Evolutionary conservation across 2,797 vertebrate genomes (phyloP).

Genomic region (Rhodeus uyekii): DNA sequence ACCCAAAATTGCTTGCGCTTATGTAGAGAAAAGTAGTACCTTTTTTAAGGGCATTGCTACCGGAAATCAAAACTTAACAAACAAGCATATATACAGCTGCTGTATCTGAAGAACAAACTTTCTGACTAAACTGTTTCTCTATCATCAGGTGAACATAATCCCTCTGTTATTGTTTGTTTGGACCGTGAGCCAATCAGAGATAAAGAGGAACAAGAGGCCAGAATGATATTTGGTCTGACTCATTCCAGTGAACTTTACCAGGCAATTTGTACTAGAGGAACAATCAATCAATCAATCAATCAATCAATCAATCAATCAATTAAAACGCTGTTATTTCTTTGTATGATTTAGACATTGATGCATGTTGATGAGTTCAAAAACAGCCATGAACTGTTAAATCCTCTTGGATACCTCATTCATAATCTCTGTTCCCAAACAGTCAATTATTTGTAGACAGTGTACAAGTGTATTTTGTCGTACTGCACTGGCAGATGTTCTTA

Average conservation of each 20-base stretch:
- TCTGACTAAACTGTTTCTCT: constrained; percentile 25
- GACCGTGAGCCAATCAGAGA: neutral
- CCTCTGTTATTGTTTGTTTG: constrained; percentile 1
- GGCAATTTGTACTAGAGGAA: neutral
- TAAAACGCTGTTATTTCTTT: neutral
- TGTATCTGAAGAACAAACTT: constrained; percentile 35
- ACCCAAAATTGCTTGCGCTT: neutral
- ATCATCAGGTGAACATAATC: constrained; percentile 35
- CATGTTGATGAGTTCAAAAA: constrained; percentile 3
- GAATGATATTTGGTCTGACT: neutral
- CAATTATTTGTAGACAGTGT: too few relatives aligned
- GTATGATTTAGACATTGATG: neutral
- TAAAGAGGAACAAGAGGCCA: neutral
- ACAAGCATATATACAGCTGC: constrained; percentile 41
- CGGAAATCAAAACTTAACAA: constrained; percentile 21
- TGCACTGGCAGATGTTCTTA: neutral
- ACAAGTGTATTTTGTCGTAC: too few relatives aligned
- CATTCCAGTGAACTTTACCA: constrained; percentile 9
- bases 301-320: too few relatives aligned
- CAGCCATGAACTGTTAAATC: constrained; percentile 11
- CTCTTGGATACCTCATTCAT: neutral
- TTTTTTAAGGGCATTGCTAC: constrained; percentile 15
- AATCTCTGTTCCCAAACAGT: neutral
- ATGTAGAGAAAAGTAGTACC: neutral
- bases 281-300: too few relatives aligned